These are phyloP conservation scores for Drosophila aff. DNA, from an alignment of 1,140 invertebrate species.

Conservation along the genomic window DNA sequence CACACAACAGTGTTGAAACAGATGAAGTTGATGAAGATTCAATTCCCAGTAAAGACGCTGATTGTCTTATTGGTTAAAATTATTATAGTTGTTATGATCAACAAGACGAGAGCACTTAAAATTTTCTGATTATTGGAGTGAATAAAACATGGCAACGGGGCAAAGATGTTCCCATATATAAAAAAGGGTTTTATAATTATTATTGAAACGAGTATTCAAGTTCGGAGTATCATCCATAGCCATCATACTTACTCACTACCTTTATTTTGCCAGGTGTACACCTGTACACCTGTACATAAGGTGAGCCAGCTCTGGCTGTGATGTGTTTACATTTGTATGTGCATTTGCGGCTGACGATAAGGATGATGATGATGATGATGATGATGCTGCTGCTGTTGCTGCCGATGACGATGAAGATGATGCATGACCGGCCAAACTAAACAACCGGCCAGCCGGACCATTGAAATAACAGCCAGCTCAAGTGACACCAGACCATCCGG, in stretches of 20 bases:
- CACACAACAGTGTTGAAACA: conserved; percentile 10
- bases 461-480: conserved; percentile 34
- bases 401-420: conserved; percentile 28
- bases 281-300: conserved; percentile 45
- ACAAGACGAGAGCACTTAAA: conserved; percentile 1
- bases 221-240: too few relatives aligned
- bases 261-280: conserved; percentile 13
- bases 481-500: conserved; percentile 21
- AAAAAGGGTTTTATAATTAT: too few relatives aligned
- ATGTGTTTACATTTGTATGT: conserved; percentile 54
- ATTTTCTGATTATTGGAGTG: not conserved
- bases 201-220: too few relatives aligned
- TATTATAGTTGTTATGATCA: conserved; percentile 14
- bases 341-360: conserved; percentile 27
- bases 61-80: conserved; percentile 65
- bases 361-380: not conserved
- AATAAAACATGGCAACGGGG: not conserved
- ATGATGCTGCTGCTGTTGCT: conserved; percentile 1
- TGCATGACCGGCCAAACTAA: conserved; percentile 50
- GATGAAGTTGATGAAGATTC: conserved; percentile 24
- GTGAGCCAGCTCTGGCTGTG: conserved; percentile 16
- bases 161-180: not conserved
- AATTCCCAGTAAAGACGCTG: conserved; percentile 59
- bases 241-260: too few relatives aligned
- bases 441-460: conserved; percentile 32